These are phyloP conservation scores for Eutrigla gurnardus DNA, from an alignment of 2,797 vertebrate genomes.

Conservation along the genomic window DNA sequence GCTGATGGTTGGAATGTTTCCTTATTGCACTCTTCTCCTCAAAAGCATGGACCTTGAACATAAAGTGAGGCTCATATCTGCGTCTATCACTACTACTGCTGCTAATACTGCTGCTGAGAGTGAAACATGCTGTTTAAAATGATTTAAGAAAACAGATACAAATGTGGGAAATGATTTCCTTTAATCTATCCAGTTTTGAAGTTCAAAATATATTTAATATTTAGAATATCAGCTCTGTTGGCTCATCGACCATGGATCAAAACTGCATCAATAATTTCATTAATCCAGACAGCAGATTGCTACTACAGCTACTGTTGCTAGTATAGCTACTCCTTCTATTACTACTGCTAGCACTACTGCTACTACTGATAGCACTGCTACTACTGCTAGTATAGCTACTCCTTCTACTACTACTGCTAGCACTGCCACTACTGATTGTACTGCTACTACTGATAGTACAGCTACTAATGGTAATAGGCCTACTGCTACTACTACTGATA, in stretches of 20 bases:
- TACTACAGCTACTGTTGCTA: too few relatives aligned
- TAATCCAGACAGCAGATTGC: not conserved
- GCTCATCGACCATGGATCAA: not conserved
- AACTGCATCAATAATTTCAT: not conserved
- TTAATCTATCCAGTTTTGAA: not conserved
- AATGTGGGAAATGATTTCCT: not conserved
- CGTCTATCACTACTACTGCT: conserved; percentile 16
- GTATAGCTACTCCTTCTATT: too few relatives aligned
- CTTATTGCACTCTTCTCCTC: conserved; percentile 47
- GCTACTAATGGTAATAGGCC: too few relatives aligned
- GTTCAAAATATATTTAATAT: not conserved
- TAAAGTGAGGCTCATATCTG: conserved; percentile 39
- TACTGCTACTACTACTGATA: too few relatives aligned
- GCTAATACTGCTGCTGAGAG: conserved; percentile 1
- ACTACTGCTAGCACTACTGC: too few relatives aligned
- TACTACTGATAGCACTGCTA: too few relatives aligned
- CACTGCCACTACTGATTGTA: too few relatives aligned
- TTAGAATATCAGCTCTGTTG: not conserved
- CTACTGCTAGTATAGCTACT: too few relatives aligned
- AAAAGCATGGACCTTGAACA: conserved; percentile 57
- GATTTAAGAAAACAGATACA: not conserved
- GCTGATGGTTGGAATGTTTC: conserved; percentile 44
- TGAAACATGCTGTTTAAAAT: conserved; percentile 1
- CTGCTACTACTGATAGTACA: too few relatives aligned
- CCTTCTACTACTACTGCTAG: too few relatives aligned